Evolutionary conservation across 2,113 vertebrate genomes (phyloP).

Genomic region (Bufo bufo): DNA sequence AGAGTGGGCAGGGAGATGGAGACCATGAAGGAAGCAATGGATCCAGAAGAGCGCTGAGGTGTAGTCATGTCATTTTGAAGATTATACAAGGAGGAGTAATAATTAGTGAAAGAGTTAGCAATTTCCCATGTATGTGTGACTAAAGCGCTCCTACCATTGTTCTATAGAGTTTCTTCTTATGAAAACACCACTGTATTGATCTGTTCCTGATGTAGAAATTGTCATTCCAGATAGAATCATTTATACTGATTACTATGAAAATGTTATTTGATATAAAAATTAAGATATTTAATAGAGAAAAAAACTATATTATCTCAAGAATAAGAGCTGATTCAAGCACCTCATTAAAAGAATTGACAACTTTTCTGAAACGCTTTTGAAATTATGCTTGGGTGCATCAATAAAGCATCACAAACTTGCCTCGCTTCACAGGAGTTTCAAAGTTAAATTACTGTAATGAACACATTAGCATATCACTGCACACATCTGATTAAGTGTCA

Average conservation of each 20-base stretch:
- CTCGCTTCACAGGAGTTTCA: slow-evolving; percentile 53
- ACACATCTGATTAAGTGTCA: slow-evolving; percentile 56
- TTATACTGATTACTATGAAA: background rate
- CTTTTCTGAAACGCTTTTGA: slow-evolving; percentile 41
- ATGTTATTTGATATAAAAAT: slow-evolving; percentile 40
- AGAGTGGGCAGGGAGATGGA: no score
- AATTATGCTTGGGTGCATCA: slow-evolving; percentile 46
- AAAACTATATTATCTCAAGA: slow-evolving; percentile 12
- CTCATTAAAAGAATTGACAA: slow-evolving; percentile 57
- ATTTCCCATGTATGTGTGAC: no score
- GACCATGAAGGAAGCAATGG: no score
- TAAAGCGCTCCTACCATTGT: no score
- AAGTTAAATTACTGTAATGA: slow-evolving; percentile 58
- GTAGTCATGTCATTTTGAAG: no score
- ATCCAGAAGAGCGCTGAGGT: no score
- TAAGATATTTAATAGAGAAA: slow-evolving; percentile 1
- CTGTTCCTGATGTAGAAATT: background rate
- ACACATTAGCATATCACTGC: slow-evolving; percentile 57
- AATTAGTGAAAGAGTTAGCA: no score
- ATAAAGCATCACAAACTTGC: slow-evolving; percentile 56
- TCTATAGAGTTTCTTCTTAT: background rate
- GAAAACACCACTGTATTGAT: background rate
- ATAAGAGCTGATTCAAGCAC: slow-evolving; percentile 9
- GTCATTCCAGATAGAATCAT: background rate
- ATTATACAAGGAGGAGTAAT: no score